Evolutionary conservation across 2,113 vertebrate species (phyloP).

Genomic region (Alectura lathami): DNA sequence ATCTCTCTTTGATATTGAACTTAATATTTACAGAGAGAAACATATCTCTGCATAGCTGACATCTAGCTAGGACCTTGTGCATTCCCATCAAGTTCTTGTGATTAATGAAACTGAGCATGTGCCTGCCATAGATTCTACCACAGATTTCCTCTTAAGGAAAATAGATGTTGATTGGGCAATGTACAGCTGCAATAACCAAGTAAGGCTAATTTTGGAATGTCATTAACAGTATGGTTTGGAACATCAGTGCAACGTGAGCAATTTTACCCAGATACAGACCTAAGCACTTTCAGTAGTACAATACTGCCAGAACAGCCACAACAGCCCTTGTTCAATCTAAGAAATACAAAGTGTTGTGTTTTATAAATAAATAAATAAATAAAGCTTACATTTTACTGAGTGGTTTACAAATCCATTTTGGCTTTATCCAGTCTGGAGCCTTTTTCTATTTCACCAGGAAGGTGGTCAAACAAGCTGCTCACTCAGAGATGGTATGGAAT

Average conservation of each 20-base stretch:
- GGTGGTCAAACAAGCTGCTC: background rate
- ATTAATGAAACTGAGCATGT: background rate
- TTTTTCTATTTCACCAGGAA: background rate
- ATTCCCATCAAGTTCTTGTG: background rate
- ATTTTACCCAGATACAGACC: background rate
- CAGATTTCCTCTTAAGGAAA: conserved; percentile 25
- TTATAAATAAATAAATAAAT: background rate
- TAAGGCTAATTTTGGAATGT: conserved; percentile 15
- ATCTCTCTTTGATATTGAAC: background rate
- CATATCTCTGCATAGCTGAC: background rate
- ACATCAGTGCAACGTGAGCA: background rate
- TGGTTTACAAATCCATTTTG: background rate
- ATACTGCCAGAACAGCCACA: background rate
- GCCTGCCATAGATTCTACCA: background rate
- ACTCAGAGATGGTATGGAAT: background rate
- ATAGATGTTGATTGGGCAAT: background rate
- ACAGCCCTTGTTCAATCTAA: background rate
- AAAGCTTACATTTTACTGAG: background rate
- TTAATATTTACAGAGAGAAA: background rate
- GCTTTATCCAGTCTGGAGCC: background rate
- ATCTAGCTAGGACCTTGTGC: background rate
- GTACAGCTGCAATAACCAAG: background rate
- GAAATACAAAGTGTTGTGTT: background rate
- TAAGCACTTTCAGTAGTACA: background rate
- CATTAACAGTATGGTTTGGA: background rate